phyloP scores from a whole-genome alignment of 2,113 vertebrate genomes.

The Myiozetetes cayanensis region DNA sequence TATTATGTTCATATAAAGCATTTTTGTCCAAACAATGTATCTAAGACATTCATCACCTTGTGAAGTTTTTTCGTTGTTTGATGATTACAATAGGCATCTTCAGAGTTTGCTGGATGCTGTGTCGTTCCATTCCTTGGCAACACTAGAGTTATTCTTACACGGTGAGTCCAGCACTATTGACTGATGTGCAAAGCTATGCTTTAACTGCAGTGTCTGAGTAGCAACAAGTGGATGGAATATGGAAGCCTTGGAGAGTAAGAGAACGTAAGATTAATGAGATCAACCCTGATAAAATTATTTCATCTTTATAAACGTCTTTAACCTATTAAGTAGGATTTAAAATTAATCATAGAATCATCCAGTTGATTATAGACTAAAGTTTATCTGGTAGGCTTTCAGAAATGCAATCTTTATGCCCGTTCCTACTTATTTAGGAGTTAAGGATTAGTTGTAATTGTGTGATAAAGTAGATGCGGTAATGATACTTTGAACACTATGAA shows the following conservation, averaged over 20 bases:
- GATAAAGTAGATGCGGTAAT: not conserved
- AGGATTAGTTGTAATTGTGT: not conserved
- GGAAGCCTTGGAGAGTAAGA: not conserved
- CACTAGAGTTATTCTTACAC: not conserved
- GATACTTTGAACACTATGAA: not conserved
- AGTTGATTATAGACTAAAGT: not conserved
- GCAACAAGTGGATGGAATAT: conserved; percentile 10
- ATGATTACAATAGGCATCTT: not conserved
- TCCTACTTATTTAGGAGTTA: conserved; percentile 21
- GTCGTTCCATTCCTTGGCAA: not conserved
- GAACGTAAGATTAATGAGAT: not conserved
- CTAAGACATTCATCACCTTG: not conserved
- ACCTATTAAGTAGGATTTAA: not conserved
- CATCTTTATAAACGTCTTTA: not conserved
- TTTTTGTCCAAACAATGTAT: not conserved
- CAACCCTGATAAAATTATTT: not conserved
- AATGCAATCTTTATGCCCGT: not conserved
- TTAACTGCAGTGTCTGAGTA: conserved; percentile 2
- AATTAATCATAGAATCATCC: not conserved
- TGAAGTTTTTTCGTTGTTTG: not conserved
- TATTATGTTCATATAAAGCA: not conserved
- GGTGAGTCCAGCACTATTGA: not conserved
- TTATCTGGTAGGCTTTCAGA: not conserved
- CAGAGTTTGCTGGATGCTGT: not conserved
- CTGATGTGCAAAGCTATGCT: not conserved